phyloP scores from a whole-genome alignment of 1,140 invertebrate genomes.

The Rhyzopertha dominica region DNA sequence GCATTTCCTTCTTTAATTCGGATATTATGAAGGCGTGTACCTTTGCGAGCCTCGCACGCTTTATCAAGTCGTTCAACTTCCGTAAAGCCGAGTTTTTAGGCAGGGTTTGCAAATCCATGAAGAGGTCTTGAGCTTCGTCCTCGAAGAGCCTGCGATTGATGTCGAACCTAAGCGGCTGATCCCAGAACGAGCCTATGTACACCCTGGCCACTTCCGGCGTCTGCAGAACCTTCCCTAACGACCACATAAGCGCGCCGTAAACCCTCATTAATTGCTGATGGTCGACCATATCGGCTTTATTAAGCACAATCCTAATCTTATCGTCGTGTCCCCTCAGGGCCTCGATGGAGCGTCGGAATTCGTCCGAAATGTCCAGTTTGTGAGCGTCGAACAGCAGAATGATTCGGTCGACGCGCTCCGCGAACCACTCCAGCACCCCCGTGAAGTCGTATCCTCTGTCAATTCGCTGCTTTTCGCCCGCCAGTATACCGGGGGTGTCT shows the following conservation, averaged over 20 bases:
- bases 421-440: conserved; percentile 70
- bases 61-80: conserved; percentile 78
- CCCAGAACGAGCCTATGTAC: conserved; percentile 79
- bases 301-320: conserved; percentile 66
- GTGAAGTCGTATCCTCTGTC: conserved; percentile 76
- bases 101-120: conserved; percentile 66
- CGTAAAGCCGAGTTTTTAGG: conserved; percentile 71
- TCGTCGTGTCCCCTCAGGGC: conserved; percentile 65
- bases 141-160: conserved; percentile 61
- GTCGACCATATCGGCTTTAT: conserved; percentile 73
- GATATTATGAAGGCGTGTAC: conserved; percentile 85
- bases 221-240: conserved; percentile 67
- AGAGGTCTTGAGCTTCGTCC: conserved; percentile 72
- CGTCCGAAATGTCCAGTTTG: conserved; percentile 73
- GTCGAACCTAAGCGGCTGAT: conserved; percentile 66
- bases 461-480: conserved; percentile 67
- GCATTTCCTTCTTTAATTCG: conserved; percentile 52
- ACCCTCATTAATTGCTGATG: conserved; percentile 71
- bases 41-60: conserved; percentile 70
- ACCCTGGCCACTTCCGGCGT: conserved; percentile 76
- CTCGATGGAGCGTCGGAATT: conserved; percentile 61
- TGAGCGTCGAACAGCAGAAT: conserved; percentile 71
- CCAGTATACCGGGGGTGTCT: conserved; percentile 69
- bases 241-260: conserved; percentile 77
- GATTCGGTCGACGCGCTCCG: conserved; percentile 68